A percentile compares a stretch with the other conserved stretches of the same genome.
Conservation (phyloP, 2,888 invertebrate species). For the Bellardia bayeri region DNA sequence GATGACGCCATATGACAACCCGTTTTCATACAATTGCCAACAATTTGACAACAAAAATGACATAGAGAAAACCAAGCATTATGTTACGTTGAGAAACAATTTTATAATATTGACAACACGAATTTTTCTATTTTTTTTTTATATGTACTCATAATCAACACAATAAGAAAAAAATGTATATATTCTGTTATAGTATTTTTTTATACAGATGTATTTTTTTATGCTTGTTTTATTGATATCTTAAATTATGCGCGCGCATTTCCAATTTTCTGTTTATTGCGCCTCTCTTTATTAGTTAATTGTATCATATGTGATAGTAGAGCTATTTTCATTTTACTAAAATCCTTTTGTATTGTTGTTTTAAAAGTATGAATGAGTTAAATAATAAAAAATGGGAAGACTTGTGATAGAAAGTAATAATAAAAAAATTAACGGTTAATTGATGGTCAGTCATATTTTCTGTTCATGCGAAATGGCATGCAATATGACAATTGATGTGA, state of each 20-base stretch:
- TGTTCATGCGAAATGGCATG: slow-evolving; percentile 26
- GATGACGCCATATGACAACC: too few species aligned
- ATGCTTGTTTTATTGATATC: slow-evolving; percentile 29
- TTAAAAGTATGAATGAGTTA: slow-evolving; percentile 57
- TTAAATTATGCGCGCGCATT: slow-evolving; percentile 70
- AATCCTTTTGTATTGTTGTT: slow-evolving; percentile 29
- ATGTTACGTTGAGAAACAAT: too few species aligned
- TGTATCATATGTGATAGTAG: slow-evolving; percentile 9
- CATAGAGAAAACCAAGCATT: too few species aligned
- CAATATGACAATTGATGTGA: slow-evolving; percentile 43
- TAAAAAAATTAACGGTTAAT: slow-evolving; percentile 37
- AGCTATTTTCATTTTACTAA: slow-evolving; percentile 23
- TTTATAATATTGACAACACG: slow-evolving; percentile 18
- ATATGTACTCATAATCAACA: slow-evolving; percentile 22
- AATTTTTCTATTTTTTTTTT: slow-evolving; percentile 32
- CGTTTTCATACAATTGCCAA: too few species aligned
- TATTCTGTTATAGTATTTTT: slow-evolving; percentile 14
- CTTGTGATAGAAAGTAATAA: slow-evolving; percentile 10
- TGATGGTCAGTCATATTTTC: slow-evolving; percentile 37
- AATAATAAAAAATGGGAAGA: neutral
- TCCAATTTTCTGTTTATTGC: neutral
- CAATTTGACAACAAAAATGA: too few species aligned
- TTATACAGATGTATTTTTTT: neutral
- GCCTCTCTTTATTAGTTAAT: neutral
- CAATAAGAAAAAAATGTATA: slow-evolving; percentile 24